Conservation (phyloP, 1,140 invertebrate species). For the Sinonovacula constricta region DNA sequence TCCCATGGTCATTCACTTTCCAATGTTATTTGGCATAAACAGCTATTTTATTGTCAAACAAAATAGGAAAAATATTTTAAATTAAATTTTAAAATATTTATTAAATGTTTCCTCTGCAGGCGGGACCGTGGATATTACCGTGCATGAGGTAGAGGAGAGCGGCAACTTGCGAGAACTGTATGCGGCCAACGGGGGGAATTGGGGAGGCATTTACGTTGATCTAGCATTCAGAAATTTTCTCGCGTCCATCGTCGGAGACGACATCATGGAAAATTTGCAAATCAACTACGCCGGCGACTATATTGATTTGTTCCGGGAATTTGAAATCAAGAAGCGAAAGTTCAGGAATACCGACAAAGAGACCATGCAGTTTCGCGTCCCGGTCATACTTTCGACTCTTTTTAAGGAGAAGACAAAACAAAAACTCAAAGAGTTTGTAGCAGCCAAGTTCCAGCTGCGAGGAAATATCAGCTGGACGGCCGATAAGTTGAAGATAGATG, state of each 20-base stretch:
- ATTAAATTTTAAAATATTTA: slow-evolving; percentile 26
- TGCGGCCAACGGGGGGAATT: slow-evolving; percentile 16
- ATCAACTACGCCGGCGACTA: no score
- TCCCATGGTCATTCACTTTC: not conserved
- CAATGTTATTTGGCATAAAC: not conserved
- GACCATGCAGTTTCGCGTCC: no score
- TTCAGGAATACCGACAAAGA: no score
- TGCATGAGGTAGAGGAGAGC: not conserved
- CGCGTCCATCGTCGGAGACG: not conserved
- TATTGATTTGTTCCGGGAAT: no score
- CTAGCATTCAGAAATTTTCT: slow-evolving; percentile 7
- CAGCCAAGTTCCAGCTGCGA: no score
- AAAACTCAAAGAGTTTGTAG: no score
- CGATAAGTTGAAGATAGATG: no score
- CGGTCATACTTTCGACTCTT: no score
- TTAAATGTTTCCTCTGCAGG: slow-evolving; percentile 21
- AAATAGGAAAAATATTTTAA: not conserved
- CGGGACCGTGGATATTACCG: no score
- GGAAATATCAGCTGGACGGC: no score
- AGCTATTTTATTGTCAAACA: not conserved
- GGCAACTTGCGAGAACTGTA: slow-evolving; percentile 2
- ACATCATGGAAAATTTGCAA: not conserved
- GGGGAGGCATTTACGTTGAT: slow-evolving; percentile 34
- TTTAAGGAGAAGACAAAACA: slow-evolving; percentile 1
- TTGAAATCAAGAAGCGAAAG: no score